Conservation (phyloP, 2,888 invertebrate genomes). For the Drosophila algonquin region DNA sequence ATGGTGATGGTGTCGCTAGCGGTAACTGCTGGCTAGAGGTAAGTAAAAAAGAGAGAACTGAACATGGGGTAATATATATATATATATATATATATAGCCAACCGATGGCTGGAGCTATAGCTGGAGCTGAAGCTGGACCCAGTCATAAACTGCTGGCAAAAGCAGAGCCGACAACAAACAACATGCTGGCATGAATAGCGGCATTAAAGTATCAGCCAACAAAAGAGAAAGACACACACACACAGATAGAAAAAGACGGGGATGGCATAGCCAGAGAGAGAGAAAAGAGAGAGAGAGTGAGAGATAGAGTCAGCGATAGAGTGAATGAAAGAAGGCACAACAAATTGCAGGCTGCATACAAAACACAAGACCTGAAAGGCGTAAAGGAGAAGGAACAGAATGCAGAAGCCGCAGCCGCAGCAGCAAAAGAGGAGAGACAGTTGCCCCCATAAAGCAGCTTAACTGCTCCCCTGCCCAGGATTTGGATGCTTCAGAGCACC, state of each 20-base stretch:
- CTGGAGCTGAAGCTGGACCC: too few relatives aligned
- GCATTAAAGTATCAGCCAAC: slow-evolving; percentile 70
- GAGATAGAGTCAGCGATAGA: not conserved
- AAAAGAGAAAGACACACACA: slow-evolving; percentile 6
- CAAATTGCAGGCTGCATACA: slow-evolving; percentile 71
- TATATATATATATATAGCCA: too few relatives aligned
- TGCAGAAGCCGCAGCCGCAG: too few relatives aligned
- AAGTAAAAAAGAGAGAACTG: not conserved
- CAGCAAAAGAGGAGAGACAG: not conserved
- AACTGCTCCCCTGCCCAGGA: slow-evolving; percentile 25
- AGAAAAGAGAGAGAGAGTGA: not conserved
- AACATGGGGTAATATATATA: not conserved
- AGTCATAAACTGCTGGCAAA: slow-evolving; percentile 25
- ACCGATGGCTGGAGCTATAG: too few relatives aligned
- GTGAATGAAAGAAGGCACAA: slow-evolving; percentile 40
- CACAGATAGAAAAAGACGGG: slow-evolving; percentile 1
- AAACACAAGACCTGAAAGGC: slow-evolving; percentile 46
- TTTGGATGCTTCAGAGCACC: slow-evolving; percentile 11
- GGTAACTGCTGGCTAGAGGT: slow-evolving; percentile 17
- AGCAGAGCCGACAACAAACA: slow-evolving; percentile 35
- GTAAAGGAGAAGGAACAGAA: not conserved
- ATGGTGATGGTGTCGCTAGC: slow-evolving; percentile 6
- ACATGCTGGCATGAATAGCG: slow-evolving; percentile 61
- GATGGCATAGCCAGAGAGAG: not conserved
- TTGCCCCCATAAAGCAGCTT: slow-evolving; percentile 46